These are phyloP conservation scores for Schizopygopsis pylzovi DNA, from an alignment of 2,797 vertebrate genomes.

Conservation along the genomic window DNA sequence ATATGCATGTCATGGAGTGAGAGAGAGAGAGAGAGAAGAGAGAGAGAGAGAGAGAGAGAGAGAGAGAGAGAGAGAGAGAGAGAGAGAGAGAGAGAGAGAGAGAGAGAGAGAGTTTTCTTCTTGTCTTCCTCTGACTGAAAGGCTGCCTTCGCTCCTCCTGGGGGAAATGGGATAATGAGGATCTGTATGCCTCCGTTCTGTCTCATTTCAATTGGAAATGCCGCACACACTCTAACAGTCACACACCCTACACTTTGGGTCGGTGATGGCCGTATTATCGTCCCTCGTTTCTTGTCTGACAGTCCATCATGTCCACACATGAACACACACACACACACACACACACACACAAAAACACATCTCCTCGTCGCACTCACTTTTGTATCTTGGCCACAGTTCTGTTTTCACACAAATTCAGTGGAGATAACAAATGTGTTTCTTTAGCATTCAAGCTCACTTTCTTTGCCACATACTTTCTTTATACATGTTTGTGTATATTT, in stretches of 20 bases:
- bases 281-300: constrained; percentile 70
- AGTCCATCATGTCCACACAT: constrained; percentile 73
- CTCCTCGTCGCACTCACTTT: constrained; percentile 44
- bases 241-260: constrained; percentile 73
- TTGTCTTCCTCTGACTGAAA: constrained; percentile 63
- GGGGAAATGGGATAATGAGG: constrained; percentile 80
- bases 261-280: constrained; percentile 79
- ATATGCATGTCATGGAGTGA: constrained; percentile 47
- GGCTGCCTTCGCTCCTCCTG: constrained; percentile 70
- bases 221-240: constrained; percentile 66
- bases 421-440: neutral
- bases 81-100: constrained; percentile 24
- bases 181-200: constrained; percentile 74
- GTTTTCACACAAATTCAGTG: constrained; percentile 32
- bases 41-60: neutral
- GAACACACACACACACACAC: constrained; percentile 41
- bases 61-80: constrained; percentile 13
- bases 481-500: neutral
- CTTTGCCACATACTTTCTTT: neutral
- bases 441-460: neutral
- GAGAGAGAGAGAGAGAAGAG: constrained; percentile 11
- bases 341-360: constrained; percentile 44
- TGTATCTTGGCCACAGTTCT: constrained; percentile 7
- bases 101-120: constrained; percentile 40
- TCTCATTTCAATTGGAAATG: constrained; percentile 83